phyloP scores from a whole-genome alignment of 2,888 invertebrate species.

The Coleophora flavipennella region DNA sequence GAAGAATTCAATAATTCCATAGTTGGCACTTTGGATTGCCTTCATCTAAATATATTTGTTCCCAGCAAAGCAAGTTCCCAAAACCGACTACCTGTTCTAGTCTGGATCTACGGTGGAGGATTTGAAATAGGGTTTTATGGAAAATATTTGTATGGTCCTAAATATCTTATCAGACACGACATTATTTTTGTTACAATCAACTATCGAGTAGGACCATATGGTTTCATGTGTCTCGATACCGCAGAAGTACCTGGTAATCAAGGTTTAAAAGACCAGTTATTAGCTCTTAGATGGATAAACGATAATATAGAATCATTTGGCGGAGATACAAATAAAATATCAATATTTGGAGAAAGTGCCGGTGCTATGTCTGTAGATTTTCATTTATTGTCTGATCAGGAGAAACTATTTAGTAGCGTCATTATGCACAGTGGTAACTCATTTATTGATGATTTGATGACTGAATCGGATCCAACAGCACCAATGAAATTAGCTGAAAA shows the following conservation, averaged over 20 bases:
- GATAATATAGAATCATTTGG: conserved; percentile 39
- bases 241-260: conserved; percentile 19
- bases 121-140: conserved; percentile 12
- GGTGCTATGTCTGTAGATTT: conserved; percentile 35
- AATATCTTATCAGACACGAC: conserved; percentile 18
- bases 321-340: conserved; percentile 34
- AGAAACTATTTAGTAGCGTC: conserved; percentile 29
- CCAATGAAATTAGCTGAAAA: conserved; percentile 28
- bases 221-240: conserved; percentile 19
- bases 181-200: conserved; percentile 22
- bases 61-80: conserved; percentile 31
- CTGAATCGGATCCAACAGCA: conserved; percentile 23
- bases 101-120: conserved; percentile 30
- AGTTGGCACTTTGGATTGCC: conserved; percentile 30
- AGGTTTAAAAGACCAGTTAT: conserved; percentile 18
- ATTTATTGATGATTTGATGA: conserved; percentile 20
- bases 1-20: conserved; percentile 18
- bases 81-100: conserved; percentile 45
- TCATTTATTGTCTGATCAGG: conserved; percentile 29
- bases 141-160: conserved; percentile 17
- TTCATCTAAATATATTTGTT: conserved; percentile 33
- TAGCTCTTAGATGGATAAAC: conserved; percentile 26
- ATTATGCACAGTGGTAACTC: conserved; percentile 36
- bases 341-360: conserved; percentile 35
- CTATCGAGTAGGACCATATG: conserved; percentile 19